These are phyloP conservation scores for Pachypanchax playfairii DNA, from an alignment of 2,113 vertebrate species.

Conservation along the genomic window DNA sequence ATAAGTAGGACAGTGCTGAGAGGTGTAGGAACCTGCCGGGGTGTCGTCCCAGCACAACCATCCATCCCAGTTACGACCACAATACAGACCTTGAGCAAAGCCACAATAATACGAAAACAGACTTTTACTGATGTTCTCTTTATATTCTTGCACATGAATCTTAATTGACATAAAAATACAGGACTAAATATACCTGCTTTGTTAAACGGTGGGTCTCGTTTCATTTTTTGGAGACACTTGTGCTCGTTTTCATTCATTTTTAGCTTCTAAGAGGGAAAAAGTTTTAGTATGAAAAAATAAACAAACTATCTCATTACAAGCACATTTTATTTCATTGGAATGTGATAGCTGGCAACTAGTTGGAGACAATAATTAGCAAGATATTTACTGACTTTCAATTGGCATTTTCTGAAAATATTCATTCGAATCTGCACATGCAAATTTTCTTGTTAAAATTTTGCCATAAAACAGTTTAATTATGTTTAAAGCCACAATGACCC, in stretches of 20 bases:
- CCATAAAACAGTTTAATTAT: no score
- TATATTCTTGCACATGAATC: background rate
- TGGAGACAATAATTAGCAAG: no score
- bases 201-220: slow-evolving; percentile 27
- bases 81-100: slow-evolving; percentile 40
- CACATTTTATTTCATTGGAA: no score
- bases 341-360: no score
- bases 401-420: no score
- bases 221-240: slow-evolving; percentile 51
- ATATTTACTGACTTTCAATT: no score
- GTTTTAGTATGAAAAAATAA: background rate
- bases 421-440: no score
- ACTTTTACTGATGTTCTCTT: background rate
- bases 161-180: background rate
- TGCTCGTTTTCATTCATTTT: slow-evolving; percentile 46
- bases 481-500: no score
- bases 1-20: slow-evolving; percentile 60
- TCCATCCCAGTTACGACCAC: slow-evolving; percentile 62
- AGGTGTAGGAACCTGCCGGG: slow-evolving; percentile 26
- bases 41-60: slow-evolving; percentile 66
- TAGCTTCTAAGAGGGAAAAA: slow-evolving; percentile 29
- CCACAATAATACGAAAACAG: background rate
- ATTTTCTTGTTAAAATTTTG: no score
- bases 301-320: background rate
- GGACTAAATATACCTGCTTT: slow-evolving; percentile 39